Evolutionary conservation across 2,797 vertebrate genomes (phyloP), one percentile per base, ranked within the genome.

Genomic region (Vespertilio murinus): DNA sequence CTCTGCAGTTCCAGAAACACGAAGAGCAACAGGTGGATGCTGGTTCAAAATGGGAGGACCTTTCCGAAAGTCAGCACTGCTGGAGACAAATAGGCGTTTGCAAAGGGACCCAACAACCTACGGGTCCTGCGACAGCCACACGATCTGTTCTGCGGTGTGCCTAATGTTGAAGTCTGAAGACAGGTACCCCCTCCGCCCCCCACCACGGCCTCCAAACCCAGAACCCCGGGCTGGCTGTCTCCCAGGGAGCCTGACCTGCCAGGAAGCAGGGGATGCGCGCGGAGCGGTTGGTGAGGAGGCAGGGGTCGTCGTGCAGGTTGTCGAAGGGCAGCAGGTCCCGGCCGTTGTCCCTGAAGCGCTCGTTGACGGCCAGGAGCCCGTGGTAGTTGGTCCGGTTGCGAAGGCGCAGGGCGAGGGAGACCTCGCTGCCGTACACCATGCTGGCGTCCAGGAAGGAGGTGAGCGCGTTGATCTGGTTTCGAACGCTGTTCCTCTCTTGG

Each of bases 201-300:
- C 79, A 6, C 47, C 33, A 1, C 6, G 35, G 8, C 35, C 42
- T 47, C n/a, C 91, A 13, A 11, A 3, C 42, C 61, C 2, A 1
- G 35, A 28, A 3, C 67, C 30, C 56, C 42, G 40, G 49, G 5
- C 14, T 47, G 52, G 67, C 16, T 14, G 13, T 11, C 1, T 42
- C 47, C 52, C 35, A 22, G 33, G 25, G 1, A 0, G n/a, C 38
- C 95, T 97, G 78, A 99, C 99, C 99, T 98, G 98, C 99, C 52
- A 98, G 95, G 93, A 99, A 99, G 74, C 99, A 99, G 22, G 98
- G 99, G 86, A 99, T 98, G 91, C 98, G 98, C 45, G 96, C 52
- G 0, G 4, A 97, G 12, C 1, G 20, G 23, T 99, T 99, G 0
- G 99, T 99, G 91, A 98, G 96, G 0, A 88, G 35, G 45, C 99